These are phyloP conservation scores for Danio tinwini DNA, from an alignment of 2,797 vertebrate genomes.

Conservation along the genomic window DNA sequence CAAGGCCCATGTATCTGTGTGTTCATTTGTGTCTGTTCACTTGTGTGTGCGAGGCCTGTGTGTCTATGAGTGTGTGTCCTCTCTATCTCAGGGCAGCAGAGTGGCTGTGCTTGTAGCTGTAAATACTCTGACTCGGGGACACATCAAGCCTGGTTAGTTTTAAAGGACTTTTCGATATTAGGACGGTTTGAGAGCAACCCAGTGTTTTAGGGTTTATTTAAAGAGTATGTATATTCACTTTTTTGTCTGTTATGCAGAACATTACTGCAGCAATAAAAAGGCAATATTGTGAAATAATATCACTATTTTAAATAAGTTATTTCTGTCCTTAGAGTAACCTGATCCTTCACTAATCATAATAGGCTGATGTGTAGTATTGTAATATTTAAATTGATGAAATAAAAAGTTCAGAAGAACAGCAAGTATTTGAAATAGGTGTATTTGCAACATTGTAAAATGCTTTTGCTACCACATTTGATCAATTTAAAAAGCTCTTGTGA, in stretches of 20 bases:
- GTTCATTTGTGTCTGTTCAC: not conserved
- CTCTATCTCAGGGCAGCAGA: constrained; percentile 36
- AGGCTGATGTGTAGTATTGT: not conserved
- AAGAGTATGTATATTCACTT: not conserved
- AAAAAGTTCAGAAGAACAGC: not conserved
- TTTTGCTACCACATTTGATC: not conserved
- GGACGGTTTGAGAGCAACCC: constrained; percentile 13
- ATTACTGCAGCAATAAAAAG: not conserved
- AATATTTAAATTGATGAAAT: not conserved
- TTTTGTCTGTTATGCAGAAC: not conserved
- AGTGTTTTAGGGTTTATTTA: constrained; percentile 6
- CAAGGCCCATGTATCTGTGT: no score
- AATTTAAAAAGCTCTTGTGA: not conserved
- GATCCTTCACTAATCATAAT: not conserved
- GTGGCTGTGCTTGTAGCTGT: constrained; percentile 25
- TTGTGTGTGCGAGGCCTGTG: not conserved
- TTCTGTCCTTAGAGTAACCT: not conserved
- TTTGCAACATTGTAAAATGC: not conserved
- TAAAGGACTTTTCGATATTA: constrained; percentile 29
- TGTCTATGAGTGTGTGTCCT: not conserved
- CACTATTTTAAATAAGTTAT: not conserved
- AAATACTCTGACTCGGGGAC: constrained; percentile 19
- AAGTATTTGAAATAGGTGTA: not conserved
- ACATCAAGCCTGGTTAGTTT: constrained; percentile 37
- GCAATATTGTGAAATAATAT: not conserved